Base-by-base conservation (phyloP, 2,888 invertebrate genomes). In the Drosophila rellima region DNA sequence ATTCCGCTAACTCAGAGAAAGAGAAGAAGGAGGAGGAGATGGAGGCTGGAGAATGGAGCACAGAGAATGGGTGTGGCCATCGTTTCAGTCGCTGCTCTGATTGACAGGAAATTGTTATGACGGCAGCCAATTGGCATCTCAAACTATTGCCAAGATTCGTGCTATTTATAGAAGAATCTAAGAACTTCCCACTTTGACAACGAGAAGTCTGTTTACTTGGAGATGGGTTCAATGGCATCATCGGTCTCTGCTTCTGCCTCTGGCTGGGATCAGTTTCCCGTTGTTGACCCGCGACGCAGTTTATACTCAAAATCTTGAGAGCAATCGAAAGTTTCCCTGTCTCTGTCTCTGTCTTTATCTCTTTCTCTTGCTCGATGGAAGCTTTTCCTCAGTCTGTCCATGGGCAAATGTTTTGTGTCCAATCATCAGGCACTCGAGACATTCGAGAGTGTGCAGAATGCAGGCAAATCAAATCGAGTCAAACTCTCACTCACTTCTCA, bases 41-140 rank as follows among this genome's bases (percentile, higher is more conserved):
- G 20, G 8, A 40, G 31, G 47, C 33, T 50, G 60, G 56, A 15
- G 45, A 59, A 52, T 63, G 48, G 44, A 35, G 35, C 18, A 52
- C n/a, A 48, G 42, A 44, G 44, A 40, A 48, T 70, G 60, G 72
- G 74, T 52, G 56, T 70, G 73, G 62, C 54, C 35, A 37, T 55
- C 40, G 72, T 71, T 70, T 67, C 70, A 76, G 71, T 79, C 57
- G 71, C 57, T 72, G 69, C 70, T 54, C 71, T 75, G 81, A 89
- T 76, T 87, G 85, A 74, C 85, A 86, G 85, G 84, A 85, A 85
- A 85, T 84, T 78, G 70, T 76, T 80, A 82, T 86, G 74, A 62
- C 66, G 61, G 57, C 70, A 61, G 57, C 67, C 71, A 60, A 75
- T 79, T 54, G 69, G 33, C 71, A 54, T 65, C 64, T 48, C 17